Conservation (phyloP, 92 coral and sea anemone species). For the Paramuricea clavata region DNA sequence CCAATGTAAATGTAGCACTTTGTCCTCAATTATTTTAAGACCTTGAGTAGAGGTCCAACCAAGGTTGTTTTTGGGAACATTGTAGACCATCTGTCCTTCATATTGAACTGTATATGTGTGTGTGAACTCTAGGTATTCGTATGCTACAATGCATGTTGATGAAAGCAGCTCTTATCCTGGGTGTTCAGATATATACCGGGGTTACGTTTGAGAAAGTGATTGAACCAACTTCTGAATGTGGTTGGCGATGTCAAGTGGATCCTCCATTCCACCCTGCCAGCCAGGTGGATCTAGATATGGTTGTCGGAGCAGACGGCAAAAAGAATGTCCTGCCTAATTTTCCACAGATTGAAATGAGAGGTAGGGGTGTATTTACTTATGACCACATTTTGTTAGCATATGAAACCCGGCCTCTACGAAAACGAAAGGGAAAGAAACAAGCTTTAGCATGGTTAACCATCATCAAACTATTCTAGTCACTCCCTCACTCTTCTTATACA, state of each 20-base stretch:
- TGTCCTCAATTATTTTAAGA: too few relatives aligned
- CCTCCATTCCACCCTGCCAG: slow-evolving; percentile 84
- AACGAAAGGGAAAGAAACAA: too few relatives aligned
- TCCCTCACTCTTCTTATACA: too few relatives aligned
- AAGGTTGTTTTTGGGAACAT: too few relatives aligned
- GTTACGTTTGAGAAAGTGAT: slow-evolving; percentile 90
- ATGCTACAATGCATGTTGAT: slow-evolving; percentile 83
- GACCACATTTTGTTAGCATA: background rate
- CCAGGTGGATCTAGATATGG: slow-evolving; percentile 81
- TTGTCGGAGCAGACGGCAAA: slow-evolving; percentile 97
- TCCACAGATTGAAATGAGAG: slow-evolving; percentile 98
- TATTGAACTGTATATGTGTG: background rate
- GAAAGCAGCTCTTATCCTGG: slow-evolving; percentile 92
- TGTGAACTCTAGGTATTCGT: slow-evolving; percentile 74
- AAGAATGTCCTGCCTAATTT: slow-evolving; percentile 93
- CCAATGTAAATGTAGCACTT: too few relatives aligned
- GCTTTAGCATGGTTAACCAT: too few relatives aligned
- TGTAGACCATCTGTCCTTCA: too few relatives aligned
- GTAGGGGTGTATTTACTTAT: slow-evolving; percentile 33
- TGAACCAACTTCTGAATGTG: slow-evolving; percentile 87
- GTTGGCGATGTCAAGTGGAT: slow-evolving; percentile 91
- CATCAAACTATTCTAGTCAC: too few relatives aligned
- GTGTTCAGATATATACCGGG: slow-evolving; percentile 91
- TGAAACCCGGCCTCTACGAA: too few relatives aligned
- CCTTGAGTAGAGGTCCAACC: too few relatives aligned